Percentiles rank a stretch among this genome's conserved stretches.
These are phyloP conservation scores for Leontocebus nigricollis DNA, from an alignment of 2,797 vertebrate genomes.

Conservation along the genomic window DNA sequence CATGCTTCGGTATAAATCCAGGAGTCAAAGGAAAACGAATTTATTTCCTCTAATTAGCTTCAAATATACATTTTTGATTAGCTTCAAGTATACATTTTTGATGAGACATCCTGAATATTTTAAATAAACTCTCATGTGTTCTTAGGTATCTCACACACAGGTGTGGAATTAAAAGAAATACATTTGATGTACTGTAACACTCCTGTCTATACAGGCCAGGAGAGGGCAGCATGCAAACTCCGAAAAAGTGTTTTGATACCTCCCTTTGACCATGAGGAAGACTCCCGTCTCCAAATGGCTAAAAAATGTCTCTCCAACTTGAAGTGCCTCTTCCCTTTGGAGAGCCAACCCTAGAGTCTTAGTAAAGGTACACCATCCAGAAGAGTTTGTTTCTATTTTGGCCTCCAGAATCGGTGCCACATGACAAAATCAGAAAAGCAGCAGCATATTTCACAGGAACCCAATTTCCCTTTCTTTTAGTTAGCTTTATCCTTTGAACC, in stretches of 20 bases:
- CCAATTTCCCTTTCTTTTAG: neutral
- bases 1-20: neutral
- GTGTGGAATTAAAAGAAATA: neutral
- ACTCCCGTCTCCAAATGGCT: neutral
- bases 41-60: neutral
- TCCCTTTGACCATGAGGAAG: neutral
- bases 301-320: neutral
- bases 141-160: neutral
- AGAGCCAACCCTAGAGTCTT: neutral
- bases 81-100: neutral
- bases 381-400: neutral
- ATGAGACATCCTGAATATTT: neutral
- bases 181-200: too few species aligned
- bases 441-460: neutral
- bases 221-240: slow-evolving; percentile 69
- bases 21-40: neutral
- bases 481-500: neutral
- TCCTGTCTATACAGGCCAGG: slow-evolving; percentile 31
- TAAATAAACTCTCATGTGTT: neutral
- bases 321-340: neutral
- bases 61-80: neutral
- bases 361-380: neutral
- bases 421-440: neutral
- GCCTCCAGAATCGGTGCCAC: neutral
- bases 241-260: neutral